Conservation (phyloP, 2,888 invertebrate species). For the Mactromeris polynyma region DNA sequence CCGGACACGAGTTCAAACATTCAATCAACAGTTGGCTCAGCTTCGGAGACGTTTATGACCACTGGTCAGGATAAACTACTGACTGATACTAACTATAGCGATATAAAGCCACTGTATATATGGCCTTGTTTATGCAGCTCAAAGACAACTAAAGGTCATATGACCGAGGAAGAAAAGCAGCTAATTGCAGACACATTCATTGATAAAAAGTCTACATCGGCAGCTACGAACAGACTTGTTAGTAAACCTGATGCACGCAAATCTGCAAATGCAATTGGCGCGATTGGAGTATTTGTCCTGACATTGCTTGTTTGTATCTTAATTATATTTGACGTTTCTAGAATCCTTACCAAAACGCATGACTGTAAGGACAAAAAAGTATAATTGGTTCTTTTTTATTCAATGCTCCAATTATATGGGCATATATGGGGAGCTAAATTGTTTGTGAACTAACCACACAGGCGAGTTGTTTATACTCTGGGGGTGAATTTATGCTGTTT, state of each 20-base stretch:
- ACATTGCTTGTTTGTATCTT: neutral
- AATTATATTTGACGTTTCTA: neutral
- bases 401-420: too few species aligned
- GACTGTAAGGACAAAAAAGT: neutral
- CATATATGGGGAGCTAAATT: too few species aligned
- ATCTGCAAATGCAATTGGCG: neutral
- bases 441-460: too few species aligned
- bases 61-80: neutral
- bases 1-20: neutral
- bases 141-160: neutral
- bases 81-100: neutral
- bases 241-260: neutral
- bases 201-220: neutral
- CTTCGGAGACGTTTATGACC: too few species aligned
- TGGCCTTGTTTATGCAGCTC: neutral
- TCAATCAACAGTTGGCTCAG: too few species aligned
- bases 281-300: neutral
- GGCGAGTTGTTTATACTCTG: too few species aligned
- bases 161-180: neutral
- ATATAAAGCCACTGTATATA: neutral
- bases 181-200: neutral
- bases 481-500: too few species aligned
- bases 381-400: too few species aligned
- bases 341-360: neutral
- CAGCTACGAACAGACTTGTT: neutral